A percentile compares a stretch with the other conserved stretches of the same genome.
Conservation (phyloP, 2,888 invertebrate genomes). For the Theristus sp. region DNA sequence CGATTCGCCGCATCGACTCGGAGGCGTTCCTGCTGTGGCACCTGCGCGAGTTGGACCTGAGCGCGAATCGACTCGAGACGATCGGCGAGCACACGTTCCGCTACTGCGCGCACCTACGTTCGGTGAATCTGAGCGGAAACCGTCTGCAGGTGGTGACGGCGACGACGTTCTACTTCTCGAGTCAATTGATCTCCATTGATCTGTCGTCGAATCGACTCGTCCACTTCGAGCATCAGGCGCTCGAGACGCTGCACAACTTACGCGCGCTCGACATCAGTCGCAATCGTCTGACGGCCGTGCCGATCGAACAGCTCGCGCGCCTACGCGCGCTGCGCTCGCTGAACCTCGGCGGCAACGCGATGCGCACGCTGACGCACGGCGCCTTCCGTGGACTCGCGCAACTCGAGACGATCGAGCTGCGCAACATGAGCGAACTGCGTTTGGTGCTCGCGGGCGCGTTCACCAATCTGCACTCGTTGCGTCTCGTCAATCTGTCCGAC, state of each 20-base stretch:
- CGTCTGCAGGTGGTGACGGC: background rate
- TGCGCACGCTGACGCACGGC: background rate
- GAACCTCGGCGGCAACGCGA: conserved; percentile 3
- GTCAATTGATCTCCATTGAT: background rate
- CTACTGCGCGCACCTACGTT: background rate
- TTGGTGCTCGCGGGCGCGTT: conserved; percentile 2
- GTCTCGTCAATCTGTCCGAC: background rate
- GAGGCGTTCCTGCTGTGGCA: conserved; percentile 1
- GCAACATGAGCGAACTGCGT: background rate
- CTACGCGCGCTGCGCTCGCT: background rate
- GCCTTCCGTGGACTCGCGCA: background rate
- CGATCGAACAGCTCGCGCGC: background rate
- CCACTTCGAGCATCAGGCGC: background rate
- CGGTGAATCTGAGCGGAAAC: conserved; percentile 5
- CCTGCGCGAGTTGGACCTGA: conserved; percentile 3
- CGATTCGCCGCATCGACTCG: background rate
- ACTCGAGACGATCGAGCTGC: background rate
- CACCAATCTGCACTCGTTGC: background rate
- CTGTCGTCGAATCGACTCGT: background rate
- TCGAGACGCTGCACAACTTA: background rate
- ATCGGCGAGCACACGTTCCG: conserved; percentile 5
- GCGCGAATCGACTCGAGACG: background rate
- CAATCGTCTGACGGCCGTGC: conserved; percentile 1
- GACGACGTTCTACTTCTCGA: background rate
- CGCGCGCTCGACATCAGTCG: background rate